Percentiles rank a stretch among this genome's conserved stretches.
These are phyloP conservation scores for Phenganax subtilis DNA, from an alignment of 92 coral and sea anemone species.

Conservation along the genomic window DNA sequence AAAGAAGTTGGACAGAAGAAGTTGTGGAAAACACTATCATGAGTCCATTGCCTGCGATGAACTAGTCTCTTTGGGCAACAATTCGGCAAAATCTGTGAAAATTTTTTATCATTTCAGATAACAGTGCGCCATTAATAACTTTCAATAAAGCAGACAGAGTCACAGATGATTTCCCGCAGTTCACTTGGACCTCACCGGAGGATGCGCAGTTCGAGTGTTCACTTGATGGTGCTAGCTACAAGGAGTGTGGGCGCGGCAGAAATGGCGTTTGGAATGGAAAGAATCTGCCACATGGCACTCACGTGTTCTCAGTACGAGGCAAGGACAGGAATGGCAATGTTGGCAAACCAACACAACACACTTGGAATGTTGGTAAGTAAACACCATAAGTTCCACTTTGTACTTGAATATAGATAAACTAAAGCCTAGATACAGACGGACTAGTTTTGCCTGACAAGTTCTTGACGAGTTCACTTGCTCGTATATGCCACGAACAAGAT, in stretches of 20 bases:
- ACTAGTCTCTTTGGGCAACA: no score
- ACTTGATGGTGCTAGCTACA: constrained; percentile 18
- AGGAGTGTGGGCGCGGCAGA: constrained; percentile 11
- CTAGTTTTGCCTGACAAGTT: no score
- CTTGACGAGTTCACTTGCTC: no score
- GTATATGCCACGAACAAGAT: no score
- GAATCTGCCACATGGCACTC: constrained; percentile 8
- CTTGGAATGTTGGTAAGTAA: constrained; percentile 34
- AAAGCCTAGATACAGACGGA: no score
- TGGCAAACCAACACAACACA: constrained; percentile 15
- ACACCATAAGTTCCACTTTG: not conserved
- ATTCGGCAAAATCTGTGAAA: not conserved
- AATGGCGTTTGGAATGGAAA: constrained; percentile 8
- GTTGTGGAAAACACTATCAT: no score
- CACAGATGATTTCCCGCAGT: constrained; percentile 1
- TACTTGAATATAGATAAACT: no score
- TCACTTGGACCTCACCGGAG: constrained; percentile 14
- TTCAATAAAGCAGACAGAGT: not conserved
- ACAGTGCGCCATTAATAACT: not conserved
- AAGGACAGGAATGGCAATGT: constrained; percentile 19
- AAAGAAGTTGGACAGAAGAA: no score
- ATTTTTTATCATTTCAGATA: constrained; percentile 1
- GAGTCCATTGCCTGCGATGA: no score
- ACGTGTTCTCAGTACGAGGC: constrained; percentile 21
- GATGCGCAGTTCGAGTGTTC: constrained; percentile 32